Evolutionary conservation across 2,113 vertebrate species (phyloP).

Genomic region (Ochotona curzoniae): DNA sequence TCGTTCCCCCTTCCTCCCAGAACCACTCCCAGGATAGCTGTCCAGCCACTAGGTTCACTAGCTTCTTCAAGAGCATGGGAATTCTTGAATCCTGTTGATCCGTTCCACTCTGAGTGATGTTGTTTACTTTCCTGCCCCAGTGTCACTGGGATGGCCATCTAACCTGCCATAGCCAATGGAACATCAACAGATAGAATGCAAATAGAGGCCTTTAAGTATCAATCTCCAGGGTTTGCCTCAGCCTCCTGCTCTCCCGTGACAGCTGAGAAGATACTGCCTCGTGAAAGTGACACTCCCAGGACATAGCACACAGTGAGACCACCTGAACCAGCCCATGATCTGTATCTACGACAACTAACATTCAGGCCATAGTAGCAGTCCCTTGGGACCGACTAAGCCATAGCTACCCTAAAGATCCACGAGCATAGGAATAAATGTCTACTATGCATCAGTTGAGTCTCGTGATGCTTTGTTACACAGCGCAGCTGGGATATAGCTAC

Average conservation of each 20-base stretch:
- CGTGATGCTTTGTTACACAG: neutral
- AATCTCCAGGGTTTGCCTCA: neutral
- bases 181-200: neutral
- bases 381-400: neutral
- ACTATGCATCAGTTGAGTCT: neutral
- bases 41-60: neutral
- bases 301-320: neutral
- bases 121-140: neutral
- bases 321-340: neutral
- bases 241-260: neutral
- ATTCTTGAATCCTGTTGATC: neutral
- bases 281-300: neutral
- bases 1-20: neutral
- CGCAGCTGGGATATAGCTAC: neutral
- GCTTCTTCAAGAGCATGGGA: neutral
- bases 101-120: neutral
- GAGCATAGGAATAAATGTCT: neutral
- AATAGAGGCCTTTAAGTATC: neutral
- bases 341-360: neutral
- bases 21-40: neutral
- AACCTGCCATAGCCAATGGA: neutral
- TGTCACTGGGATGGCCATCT: neutral
- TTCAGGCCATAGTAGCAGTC: neutral
- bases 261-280: neutral
- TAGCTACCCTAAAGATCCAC: neutral